Percentiles rank a stretch among this genome's conserved stretches.
phyloP scores from a whole-genome alignment of 2,797 vertebrate genomes.

The Pipistrellus kuhlii region DNA sequence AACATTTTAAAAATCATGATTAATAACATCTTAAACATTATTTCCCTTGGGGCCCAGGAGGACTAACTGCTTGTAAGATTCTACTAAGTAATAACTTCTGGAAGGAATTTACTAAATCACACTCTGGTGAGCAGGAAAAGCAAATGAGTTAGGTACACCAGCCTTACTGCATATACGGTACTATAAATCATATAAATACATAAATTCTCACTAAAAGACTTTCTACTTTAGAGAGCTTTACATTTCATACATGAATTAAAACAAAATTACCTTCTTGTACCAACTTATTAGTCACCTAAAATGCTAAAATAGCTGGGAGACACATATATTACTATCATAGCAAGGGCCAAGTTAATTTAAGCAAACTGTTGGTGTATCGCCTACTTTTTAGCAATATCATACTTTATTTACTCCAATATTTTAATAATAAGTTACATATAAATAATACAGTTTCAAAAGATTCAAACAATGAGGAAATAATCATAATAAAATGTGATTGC shows the following conservation, averaged over 20 bases:
- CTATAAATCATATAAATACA: neutral
- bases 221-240: neutral
- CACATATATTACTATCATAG: neutral
- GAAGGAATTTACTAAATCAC: neutral
- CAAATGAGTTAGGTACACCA: neutral
- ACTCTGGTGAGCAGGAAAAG: neutral
- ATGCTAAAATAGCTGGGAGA: neutral
- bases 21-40: slow-evolving; percentile 14
- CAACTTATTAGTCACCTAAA: neutral
- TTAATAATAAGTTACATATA: neutral
- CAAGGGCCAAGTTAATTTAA: slow-evolving; percentile 4
- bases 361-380: neutral
- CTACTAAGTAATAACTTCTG: slow-evolving; percentile 17
- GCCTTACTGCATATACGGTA: neutral
- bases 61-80: neutral
- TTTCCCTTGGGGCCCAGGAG: slow-evolving; percentile 21
- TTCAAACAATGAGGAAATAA: neutral
- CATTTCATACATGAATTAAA: slow-evolving; percentile 20
- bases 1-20: slow-evolving; percentile 17
- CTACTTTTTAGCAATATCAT: neutral
- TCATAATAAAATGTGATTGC: neutral
- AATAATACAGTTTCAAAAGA: neutral
- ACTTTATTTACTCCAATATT: neutral
- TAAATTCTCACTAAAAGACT: neutral
- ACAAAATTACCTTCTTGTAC: neutral